Conservation (phyloP, 2,888 invertebrate species). For the Tryphoninae sp. region DNA sequence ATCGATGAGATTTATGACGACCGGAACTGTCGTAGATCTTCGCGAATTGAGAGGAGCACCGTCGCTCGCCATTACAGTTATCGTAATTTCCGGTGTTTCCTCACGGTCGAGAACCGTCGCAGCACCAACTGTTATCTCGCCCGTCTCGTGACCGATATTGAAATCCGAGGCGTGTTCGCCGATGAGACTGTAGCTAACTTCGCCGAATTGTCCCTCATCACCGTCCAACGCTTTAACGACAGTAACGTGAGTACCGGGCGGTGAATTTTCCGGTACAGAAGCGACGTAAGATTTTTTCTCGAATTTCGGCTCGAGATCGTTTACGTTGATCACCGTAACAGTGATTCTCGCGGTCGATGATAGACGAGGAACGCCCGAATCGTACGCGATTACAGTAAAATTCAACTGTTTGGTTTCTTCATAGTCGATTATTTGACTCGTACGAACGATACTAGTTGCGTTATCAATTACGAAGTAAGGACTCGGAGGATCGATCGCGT, state of each 20-base stretch:
- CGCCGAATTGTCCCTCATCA: slow-evolving; percentile 90
- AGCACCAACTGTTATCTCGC: slow-evolving; percentile 89
- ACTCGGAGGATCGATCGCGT: slow-evolving; percentile 87
- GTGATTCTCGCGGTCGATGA: slow-evolving; percentile 90
- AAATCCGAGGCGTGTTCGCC: slow-evolving; percentile 90
- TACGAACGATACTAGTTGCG: slow-evolving; percentile 90
- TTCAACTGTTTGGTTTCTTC: slow-evolving; percentile 89
- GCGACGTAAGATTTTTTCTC: slow-evolving; percentile 86
- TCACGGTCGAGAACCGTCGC: slow-evolving; percentile 91
- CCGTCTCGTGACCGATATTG: slow-evolving; percentile 87
- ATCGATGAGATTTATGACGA: slow-evolving; percentile 90
- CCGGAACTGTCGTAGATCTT: slow-evolving; percentile 89
- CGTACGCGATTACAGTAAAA: slow-evolving; percentile 91
- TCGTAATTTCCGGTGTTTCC: slow-evolving; percentile 85
- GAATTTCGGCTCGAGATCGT: slow-evolving; percentile 94
- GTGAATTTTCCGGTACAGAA: slow-evolving; percentile 89
- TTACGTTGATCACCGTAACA: slow-evolving; percentile 91
- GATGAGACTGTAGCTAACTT: slow-evolving; percentile 89
- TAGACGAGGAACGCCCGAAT: slow-evolving; percentile 93
- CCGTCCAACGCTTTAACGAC: slow-evolving; percentile 89
- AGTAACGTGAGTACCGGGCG: slow-evolving; percentile 87
- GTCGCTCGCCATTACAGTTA: slow-evolving; percentile 92
- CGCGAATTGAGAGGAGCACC: slow-evolving; percentile 87
- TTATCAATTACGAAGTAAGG: slow-evolving; percentile 92
- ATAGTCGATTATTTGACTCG: slow-evolving; percentile 91